Conservation (phyloP, 2,797 vertebrate species). For the Limnodromus scolopaceus region DNA sequence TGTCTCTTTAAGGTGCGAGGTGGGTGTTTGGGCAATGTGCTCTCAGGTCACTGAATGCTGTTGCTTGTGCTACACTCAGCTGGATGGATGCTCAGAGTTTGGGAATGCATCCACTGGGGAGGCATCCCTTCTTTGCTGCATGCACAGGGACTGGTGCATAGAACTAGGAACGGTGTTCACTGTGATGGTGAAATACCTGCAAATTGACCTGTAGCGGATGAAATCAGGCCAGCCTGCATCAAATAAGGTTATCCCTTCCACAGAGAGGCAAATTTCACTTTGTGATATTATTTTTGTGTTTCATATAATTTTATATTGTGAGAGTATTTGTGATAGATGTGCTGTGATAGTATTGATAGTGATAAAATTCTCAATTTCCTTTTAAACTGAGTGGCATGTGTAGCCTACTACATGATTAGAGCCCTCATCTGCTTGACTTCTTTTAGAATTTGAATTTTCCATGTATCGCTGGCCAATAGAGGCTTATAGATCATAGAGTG, state of each 20-base stretch:
- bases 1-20: background rate
- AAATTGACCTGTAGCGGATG: background rate
- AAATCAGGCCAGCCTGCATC: background rate
- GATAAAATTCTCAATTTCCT: background rate
- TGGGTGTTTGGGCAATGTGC: background rate
- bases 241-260: background rate
- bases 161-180: background rate
- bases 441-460: background rate
- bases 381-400: background rate
- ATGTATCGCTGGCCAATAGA: background rate
- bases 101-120: background rate
- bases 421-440: background rate
- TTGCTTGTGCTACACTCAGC: background rate
- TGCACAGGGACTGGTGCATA: fast-evolving
- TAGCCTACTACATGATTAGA: background rate
- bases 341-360: background rate
- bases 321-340: background rate
- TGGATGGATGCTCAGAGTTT: background rate
- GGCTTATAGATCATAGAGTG: background rate
- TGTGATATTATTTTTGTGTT: background rate
- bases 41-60: background rate
- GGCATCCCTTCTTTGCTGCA: background rate
- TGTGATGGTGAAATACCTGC: background rate
- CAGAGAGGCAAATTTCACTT: background rate
- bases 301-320: background rate